These are phyloP conservation scores for Danaus chrysippus DNA, from an alignment of 2,888 invertebrate genomes.

Conservation along the genomic window DNA sequence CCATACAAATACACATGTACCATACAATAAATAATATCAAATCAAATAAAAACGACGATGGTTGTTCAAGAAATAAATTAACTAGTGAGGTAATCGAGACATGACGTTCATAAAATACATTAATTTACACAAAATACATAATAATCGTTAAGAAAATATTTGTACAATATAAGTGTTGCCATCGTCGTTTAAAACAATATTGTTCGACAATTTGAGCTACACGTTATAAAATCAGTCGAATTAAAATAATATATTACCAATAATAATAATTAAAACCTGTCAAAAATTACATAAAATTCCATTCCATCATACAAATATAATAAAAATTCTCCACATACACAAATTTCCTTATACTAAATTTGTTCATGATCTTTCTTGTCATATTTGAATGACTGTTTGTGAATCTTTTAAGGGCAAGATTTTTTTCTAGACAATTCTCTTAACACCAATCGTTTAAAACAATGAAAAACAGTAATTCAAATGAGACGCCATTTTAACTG, in stretches of 20 bases:
- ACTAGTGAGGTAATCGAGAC: conserved; percentile 14
- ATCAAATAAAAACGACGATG: conserved; percentile 9
- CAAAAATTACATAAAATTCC: background rate
- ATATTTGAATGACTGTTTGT: conserved; percentile 9
- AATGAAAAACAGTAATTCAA: conserved; percentile 4
- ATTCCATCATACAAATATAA: conserved; percentile 1
- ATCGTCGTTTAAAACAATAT: no score
- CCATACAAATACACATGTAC: conserved; percentile 13
- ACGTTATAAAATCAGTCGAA: conserved; percentile 20
- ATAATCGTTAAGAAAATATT: no score
- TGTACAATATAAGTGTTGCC: no score
- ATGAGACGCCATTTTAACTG: conserved; percentile 4
- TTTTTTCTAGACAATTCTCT: background rate
- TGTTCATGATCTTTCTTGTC: conserved; percentile 35
- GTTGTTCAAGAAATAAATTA: conserved; percentile 2
- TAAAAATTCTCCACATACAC: conserved; percentile 28
- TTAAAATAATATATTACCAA: conserved; percentile 8
- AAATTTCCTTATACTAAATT: conserved; percentile 35
- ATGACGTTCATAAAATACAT: background rate
- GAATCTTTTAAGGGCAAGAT: background rate
- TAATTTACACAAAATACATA: no score
- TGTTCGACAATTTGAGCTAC: background rate
- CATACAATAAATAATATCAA: conserved; percentile 22
- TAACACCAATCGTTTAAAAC: background rate
- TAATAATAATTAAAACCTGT: conserved; percentile 10